phyloP scores from a whole-genome alignment of 1,140 invertebrate genomes.

The Cardiocondyla obscurior region DNA sequence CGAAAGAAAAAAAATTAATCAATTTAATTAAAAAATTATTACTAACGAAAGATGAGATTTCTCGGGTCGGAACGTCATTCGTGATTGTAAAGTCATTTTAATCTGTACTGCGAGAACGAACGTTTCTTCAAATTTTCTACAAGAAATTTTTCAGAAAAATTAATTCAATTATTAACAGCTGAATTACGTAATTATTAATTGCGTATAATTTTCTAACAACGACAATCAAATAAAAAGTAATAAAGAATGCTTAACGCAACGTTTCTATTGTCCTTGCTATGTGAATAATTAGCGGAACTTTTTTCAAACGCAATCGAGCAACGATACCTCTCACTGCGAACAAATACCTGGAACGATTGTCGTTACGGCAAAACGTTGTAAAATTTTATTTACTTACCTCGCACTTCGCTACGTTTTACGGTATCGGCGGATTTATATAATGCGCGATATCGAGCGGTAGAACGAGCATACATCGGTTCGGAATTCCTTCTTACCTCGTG shows the following conservation, averaged over 20 bases:
- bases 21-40: background rate
- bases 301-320: background rate
- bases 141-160: background rate
- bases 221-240: no score
- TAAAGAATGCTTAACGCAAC: no score
- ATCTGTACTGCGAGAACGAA: background rate
- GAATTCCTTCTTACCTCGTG: background rate
- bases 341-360: background rate
- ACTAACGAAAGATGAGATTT: background rate
- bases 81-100: background rate
- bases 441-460: background rate
- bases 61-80: background rate
- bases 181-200: no score
- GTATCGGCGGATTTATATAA: slow-evolving; percentile 24
- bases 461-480: background rate
- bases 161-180: background rate
- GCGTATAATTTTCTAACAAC: no score
- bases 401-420: background rate
- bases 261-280: no score
- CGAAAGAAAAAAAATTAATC: no score
- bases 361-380: background rate
- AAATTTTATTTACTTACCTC: slow-evolving; percentile 21
- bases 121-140: background rate
- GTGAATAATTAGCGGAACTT: background rate
- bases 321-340: background rate